Evolutionary conservation across 2,113 vertebrate species (phyloP), one percentile per base, ranked within the genome.

Genomic region (Otus sunia): DNA sequence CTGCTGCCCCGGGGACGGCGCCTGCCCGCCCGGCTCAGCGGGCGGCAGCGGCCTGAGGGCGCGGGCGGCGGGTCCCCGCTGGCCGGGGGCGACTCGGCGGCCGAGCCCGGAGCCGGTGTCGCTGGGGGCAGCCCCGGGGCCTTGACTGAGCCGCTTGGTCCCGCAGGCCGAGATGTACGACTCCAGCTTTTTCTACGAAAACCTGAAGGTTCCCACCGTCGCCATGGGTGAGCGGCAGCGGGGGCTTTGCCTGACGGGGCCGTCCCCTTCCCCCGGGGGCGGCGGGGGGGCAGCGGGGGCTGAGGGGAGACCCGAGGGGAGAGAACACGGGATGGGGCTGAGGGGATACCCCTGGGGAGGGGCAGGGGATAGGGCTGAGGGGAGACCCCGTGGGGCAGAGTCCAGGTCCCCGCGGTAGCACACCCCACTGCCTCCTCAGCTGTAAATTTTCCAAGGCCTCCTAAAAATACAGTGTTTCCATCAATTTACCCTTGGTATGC

Each of bases 141-240:
- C 50, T 45, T 96, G 68, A 92, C 73, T 15, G n/a, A 76, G 36
- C 34, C 34, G 9, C 82, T 89, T 69, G 74, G 15, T 96, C 62
- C 92, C 43, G 93, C 90, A 99, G 99, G 98, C 92, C 20, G 97
- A 98, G 95, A 99, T 99, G 98, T 98, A 94, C 25, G 98, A 99
- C 92, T 86, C 98, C 29, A 97, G 98, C 4, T 97, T 98, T 80
- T 99, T 98, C 96, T 99, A 99, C 75, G 98, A 98, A 93, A 98
- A 98, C 56, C 91, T 75, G 87, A 98, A 97, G 19, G 82, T 99
- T 74, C 98, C 98, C 64, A 94, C 83, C 34, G 78, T 99, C 36
- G 97, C 84, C 55, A 97, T 99, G 95, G 99, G 99, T 99, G 98
- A 99, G 99, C 91, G 34, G 55, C 27, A 20, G 41, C 19, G 59